phyloP scores from a whole-genome alignment of 1,140 invertebrate species.

The Bactericera cockerelli region DNA sequence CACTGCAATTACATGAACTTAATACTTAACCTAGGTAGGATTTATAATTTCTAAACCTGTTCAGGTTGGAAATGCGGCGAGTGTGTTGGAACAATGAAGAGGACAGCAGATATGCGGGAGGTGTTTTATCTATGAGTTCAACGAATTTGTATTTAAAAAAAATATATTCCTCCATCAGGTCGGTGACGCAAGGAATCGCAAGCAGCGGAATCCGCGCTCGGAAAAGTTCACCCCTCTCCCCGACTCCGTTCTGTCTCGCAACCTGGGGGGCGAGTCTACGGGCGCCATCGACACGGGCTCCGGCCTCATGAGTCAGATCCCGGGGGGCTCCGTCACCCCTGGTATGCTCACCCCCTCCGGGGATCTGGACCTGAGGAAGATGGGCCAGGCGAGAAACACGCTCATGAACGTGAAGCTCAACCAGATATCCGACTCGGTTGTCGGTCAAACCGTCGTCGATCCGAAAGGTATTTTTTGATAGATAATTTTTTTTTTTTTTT shows the following conservation, averaged over 20 bases:
- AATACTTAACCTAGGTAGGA: too few relatives aligned
- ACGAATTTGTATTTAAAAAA: too few relatives aligned
- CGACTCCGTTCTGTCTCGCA: slow-evolving; percentile 86
- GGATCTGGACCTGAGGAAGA: slow-evolving; percentile 95
- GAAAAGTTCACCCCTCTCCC: slow-evolving; percentile 97
- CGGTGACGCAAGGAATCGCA: slow-evolving; percentile 97
- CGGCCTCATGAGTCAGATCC: slow-evolving; percentile 69
- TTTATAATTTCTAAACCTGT: too few relatives aligned
- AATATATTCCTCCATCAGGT: too few relatives aligned
- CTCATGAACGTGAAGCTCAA: slow-evolving; percentile 98
- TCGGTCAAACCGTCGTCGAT: slow-evolving; percentile 97
- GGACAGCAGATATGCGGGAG: too few relatives aligned
- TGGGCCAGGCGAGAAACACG: slow-evolving; percentile 97
- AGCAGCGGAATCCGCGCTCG: slow-evolving; percentile 82
- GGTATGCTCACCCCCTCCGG: slow-evolving; percentile 59
- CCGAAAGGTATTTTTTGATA: too few relatives aligned
- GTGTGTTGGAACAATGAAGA: too few relatives aligned
- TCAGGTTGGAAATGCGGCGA: too few relatives aligned
- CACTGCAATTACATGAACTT: too few relatives aligned
- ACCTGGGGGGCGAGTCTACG: slow-evolving; percentile 66
- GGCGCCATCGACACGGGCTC: slow-evolving; percentile 71
- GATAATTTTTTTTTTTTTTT: too few relatives aligned
- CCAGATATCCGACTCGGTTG: slow-evolving; percentile 96
- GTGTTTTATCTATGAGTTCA: too few relatives aligned
- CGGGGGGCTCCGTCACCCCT: slow-evolving; percentile 46